Percentiles rank a stretch among this genome's conserved stretches.
These are phyloP conservation scores for Siphamia tubifer DNA, from an alignment of 2,113 vertebrate species.

Conservation along the genomic window DNA sequence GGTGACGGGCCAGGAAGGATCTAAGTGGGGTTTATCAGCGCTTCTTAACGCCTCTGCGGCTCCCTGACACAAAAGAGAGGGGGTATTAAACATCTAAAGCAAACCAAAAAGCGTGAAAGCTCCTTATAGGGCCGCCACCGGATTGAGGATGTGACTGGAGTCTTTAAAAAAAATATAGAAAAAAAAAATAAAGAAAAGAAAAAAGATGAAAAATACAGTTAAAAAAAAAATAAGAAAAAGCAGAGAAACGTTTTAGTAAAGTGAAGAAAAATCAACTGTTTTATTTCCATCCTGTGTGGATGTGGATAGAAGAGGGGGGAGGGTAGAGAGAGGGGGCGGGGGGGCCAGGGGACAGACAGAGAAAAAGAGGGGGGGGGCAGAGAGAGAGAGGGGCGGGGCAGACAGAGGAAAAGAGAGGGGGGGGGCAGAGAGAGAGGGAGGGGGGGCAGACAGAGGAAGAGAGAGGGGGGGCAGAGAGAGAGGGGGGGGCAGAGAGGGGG, in stretches of 20 bases:
- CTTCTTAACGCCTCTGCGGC: constrained; percentile 99
- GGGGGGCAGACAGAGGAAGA: neutral
- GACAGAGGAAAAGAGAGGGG: neutral
- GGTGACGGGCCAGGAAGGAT: constrained; percentile 99
- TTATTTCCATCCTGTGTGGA: constrained; percentile 44
- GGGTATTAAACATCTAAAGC: constrained; percentile 99
- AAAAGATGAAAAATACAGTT: constrained; percentile 19
- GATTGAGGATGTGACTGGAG: constrained; percentile 98
- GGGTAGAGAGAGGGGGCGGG: constrained; percentile 24
- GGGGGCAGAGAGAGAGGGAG: neutral
- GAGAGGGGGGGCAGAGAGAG: neutral
- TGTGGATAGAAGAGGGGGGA: no score
- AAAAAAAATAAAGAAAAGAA: constrained; percentile 82
- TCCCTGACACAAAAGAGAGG: constrained; percentile 99
- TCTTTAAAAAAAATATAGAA: constrained; percentile 94
- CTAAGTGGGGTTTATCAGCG: constrained; percentile 99
- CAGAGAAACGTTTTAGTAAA: constrained; percentile 51
- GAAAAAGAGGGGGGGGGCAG: neutral
- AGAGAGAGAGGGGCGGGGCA: neutral
- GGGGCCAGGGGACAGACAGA: no score
- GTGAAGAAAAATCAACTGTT: constrained; percentile 38
- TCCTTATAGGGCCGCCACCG: constrained; percentile 96
- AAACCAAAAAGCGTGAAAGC: constrained; percentile 99
- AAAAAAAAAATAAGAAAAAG: constrained; percentile 19
- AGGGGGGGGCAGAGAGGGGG: neutral